Evolutionary conservation across 1,140 invertebrate species (phyloP).

Genomic region (Papilio glaucus): DNA sequence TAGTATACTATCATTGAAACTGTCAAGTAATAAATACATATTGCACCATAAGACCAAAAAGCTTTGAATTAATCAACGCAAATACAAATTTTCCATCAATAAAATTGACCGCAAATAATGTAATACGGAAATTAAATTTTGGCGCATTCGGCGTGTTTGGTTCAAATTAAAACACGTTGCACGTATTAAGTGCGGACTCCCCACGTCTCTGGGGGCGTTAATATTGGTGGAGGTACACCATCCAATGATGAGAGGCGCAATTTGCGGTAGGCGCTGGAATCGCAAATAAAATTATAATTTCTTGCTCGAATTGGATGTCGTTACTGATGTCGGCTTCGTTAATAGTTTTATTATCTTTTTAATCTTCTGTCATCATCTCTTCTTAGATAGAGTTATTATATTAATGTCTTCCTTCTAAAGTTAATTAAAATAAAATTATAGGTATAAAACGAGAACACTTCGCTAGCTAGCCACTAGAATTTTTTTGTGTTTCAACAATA

Average conservation of each 20-base stretch:
- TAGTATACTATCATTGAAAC: background rate
- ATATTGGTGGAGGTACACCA: slow-evolving; percentile 42
- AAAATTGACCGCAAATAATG: slow-evolving; percentile 60
- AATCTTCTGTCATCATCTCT: slow-evolving; percentile 13
- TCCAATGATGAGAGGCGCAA: slow-evolving; percentile 44
- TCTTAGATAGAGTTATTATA: background rate
- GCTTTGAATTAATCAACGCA: slow-evolving; percentile 51
- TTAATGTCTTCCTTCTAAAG: slow-evolving; percentile 1
- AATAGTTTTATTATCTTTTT: slow-evolving; percentile 32
- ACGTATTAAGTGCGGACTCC: slow-evolving; percentile 40
- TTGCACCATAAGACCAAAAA: background rate
- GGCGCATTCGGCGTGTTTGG: slow-evolving; percentile 39
- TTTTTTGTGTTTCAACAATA: too few species aligned
- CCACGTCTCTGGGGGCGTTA: slow-evolving; percentile 47
- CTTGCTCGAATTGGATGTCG: slow-evolving; percentile 23
- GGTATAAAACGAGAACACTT: background rate
- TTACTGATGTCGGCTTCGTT: slow-evolving; percentile 13
- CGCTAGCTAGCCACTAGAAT: too few species aligned
- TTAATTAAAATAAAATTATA: background rate
- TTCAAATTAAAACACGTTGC: slow-evolving; percentile 48
- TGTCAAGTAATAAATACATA: background rate
- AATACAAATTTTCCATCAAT: slow-evolving; percentile 51
- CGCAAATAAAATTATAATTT: slow-evolving; percentile 39
- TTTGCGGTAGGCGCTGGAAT: slow-evolving; percentile 43
- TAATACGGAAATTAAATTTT: slow-evolving; percentile 59